phyloP scores from a whole-genome alignment of 2,113 vertebrate species.

The Alligator sinensis region DNA sequence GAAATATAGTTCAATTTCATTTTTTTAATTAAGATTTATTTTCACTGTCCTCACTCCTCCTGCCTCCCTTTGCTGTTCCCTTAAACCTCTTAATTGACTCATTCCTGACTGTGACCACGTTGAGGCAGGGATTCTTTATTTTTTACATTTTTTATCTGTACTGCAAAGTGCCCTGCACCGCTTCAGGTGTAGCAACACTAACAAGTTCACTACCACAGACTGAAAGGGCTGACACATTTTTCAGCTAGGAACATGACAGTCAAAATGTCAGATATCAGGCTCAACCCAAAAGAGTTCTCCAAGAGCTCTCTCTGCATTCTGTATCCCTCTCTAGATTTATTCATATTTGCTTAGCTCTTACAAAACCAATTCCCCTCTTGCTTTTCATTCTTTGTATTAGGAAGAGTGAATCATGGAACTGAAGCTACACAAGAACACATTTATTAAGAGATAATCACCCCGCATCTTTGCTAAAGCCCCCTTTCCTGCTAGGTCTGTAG shows the following conservation, averaged over 20 bases:
- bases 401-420: conserved; percentile 63
- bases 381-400: conserved; percentile 65
- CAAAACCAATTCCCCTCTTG: conserved; percentile 28
- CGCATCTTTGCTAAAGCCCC: conserved; percentile 51
- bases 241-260: background rate
- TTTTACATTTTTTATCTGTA: conserved; percentile 32
- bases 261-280: background rate
- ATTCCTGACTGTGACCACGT: background rate
- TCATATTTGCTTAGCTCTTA: conserved; percentile 58
- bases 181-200: background rate
- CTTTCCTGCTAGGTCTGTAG: conserved; percentile 37
- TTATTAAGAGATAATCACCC: conserved; percentile 62
- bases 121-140: background rate
- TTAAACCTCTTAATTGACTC: background rate
- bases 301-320: conserved; percentile 9
- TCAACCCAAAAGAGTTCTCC: background rate
- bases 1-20: background rate
- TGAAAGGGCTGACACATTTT: conserved; percentile 20
- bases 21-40: conserved; percentile 34
- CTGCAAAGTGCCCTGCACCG: background rate
- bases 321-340: conserved; percentile 49
- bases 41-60: conserved; percentile 25
- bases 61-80: background rate
- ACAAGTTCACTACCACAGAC: background rate
- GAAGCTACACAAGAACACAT: conserved; percentile 63